phyloP scores from a whole-genome alignment of 2,113 vertebrate species.

The Hemiscyllium ocellatum region DNA sequence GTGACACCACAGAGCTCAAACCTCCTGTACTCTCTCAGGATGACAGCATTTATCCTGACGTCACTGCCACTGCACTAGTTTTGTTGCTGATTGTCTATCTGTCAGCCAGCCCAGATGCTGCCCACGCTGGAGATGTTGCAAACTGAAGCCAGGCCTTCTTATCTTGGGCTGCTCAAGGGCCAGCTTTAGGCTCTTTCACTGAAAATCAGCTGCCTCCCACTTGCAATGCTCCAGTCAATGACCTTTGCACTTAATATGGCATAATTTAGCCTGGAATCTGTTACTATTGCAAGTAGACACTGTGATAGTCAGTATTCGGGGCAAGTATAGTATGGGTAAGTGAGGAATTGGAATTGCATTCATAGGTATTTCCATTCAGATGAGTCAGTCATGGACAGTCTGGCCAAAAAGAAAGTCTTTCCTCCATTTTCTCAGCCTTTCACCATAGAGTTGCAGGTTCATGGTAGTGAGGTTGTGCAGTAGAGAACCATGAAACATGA shows the following conservation, averaged over 20 bases:
- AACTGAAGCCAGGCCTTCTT: neutral
- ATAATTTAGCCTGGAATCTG: neutral
- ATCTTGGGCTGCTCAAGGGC: neutral
- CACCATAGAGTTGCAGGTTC: neutral
- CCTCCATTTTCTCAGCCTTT: neutral
- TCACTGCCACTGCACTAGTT: no score
- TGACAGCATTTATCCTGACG: neutral
- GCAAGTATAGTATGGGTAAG: neutral
- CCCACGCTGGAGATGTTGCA: neutral
- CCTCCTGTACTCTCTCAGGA: neutral
- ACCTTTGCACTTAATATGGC: neutral
- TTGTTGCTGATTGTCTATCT: neutral
- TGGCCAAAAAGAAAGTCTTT: neutral
- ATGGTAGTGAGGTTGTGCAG: neutral
- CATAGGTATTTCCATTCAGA: neutral
- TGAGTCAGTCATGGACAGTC: neutral
- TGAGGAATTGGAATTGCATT: neutral
- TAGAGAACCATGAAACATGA: neutral
- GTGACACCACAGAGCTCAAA: neutral
- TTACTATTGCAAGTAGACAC: neutral
- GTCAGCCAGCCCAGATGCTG: neutral
- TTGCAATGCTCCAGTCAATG: neutral
- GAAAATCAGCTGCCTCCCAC: neutral
- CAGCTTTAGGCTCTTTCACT: neutral
- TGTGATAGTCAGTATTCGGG: neutral